phyloP scores from a whole-genome alignment of 2,888 invertebrate genomes.

The Drosophila quinaria region DNA sequence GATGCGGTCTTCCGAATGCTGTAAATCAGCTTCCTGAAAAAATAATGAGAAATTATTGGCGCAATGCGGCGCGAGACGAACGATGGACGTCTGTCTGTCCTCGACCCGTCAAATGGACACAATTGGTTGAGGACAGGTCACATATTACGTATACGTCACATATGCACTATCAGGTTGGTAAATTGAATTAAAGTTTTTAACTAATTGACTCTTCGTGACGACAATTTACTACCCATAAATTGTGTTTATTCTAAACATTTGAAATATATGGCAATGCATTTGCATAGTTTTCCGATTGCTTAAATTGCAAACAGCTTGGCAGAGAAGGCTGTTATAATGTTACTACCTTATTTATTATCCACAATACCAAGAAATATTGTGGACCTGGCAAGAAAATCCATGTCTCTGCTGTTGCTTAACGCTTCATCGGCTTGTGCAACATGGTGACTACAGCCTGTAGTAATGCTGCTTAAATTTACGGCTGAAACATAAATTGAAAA shows the following conservation, averaged over 20 bases:
- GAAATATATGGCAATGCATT: background rate
- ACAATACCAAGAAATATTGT: conserved; percentile 4
- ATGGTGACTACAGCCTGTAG: conserved; percentile 30
- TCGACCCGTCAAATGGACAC: background rate
- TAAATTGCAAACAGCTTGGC: conserved; percentile 18
- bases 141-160: conserved; percentile 19
- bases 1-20: conserved; percentile 20
- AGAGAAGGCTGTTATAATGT: background rate
- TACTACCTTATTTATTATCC: conserved; percentile 28
- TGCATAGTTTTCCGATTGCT: background rate
- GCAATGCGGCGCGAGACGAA: conserved; percentile 44
- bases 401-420: conserved; percentile 5
- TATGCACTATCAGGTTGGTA: background rate
- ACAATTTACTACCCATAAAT: background rate
- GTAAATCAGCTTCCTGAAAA: conserved; percentile 54
- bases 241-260: background rate
- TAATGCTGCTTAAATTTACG: conserved; percentile 35
- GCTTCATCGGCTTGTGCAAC: conserved; percentile 36
- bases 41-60: conserved; percentile 64
- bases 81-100: background rate
- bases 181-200: background rate
- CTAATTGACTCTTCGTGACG: background rate
- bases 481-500: conserved; percentile 40
- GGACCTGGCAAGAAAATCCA: conserved; percentile 2
- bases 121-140: conserved; percentile 9